A percentile compares a stretch with the other conserved stretches of the same genome.
These are phyloP conservation scores for Melanotus villosus DNA, from an alignment of 2,888 invertebrate species.

Conservation along the genomic window DNA sequence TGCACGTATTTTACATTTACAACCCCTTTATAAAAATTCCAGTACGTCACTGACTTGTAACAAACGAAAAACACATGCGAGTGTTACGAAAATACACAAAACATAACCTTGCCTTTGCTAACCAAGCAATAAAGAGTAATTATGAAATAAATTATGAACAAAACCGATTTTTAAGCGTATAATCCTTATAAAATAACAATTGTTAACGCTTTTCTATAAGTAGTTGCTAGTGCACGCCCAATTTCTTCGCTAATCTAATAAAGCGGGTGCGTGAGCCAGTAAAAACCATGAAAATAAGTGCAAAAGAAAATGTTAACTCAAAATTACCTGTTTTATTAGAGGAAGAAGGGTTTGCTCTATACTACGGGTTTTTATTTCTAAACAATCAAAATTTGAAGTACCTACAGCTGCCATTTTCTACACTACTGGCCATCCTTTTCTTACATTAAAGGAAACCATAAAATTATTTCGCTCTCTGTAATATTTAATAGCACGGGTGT, in stretches of 20 bases:
- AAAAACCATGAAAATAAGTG: conserved; percentile 10
- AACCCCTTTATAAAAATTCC: background rate
- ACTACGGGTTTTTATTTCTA: conserved; percentile 94
- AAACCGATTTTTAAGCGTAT: background rate
- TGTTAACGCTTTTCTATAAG: background rate
- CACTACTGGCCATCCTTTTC: conserved; percentile 59
- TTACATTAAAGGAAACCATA: background rate
- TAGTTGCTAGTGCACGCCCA: conserved; percentile 33
- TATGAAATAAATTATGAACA: background rate
- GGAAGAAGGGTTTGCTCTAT: conserved; percentile 95
- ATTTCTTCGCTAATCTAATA: conserved; percentile 6
- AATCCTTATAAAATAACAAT: background rate
- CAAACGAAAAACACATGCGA: conserved; percentile 24
- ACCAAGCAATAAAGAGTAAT: background rate
- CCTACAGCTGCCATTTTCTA: conserved; percentile 73
- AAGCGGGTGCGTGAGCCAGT: background rate
- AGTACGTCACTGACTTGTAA: conserved; percentile 3
- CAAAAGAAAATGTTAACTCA: conserved; percentile 14
- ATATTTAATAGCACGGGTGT: background rate
- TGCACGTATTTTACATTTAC: too few relatives aligned
- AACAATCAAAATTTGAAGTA: conserved; percentile 72
- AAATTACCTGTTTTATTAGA: conserved; percentile 91
- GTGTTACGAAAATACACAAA: conserved; percentile 30
- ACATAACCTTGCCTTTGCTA: conserved; percentile 27
- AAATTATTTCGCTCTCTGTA: conserved; percentile 1